These are phyloP conservation scores for Zaprionus ornatus DNA, from an alignment of 1,140 invertebrate genomes.

Conservation along the genomic window DNA sequence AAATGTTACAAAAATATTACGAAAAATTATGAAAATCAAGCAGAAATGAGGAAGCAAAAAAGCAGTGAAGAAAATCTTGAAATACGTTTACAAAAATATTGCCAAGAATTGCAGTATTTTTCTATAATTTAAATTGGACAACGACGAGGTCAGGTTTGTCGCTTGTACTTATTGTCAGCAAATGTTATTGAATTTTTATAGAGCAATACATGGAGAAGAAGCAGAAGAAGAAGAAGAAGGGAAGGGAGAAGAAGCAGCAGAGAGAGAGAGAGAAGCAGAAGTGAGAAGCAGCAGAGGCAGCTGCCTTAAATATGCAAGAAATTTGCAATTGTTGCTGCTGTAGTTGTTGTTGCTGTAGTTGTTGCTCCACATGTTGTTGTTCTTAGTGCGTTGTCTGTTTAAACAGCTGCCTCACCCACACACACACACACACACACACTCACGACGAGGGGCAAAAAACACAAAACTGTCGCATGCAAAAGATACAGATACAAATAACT, in stretches of 20 bases:
- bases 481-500: conserved; percentile 60
- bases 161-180: conserved; percentile 37
- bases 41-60: not conserved
- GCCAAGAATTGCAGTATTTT: not conserved
- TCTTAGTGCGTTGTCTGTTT: conserved; percentile 53
- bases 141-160: not conserved
- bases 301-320: conserved; percentile 19
- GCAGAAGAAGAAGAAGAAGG: not conserved
- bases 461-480: conserved; percentile 43
- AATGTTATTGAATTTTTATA: conserved; percentile 77
- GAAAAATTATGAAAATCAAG: conserved; percentile 1
- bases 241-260: not conserved
- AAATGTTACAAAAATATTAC: not conserved
- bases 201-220: not conserved
- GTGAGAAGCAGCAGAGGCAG: too few species aligned
- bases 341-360: conserved; percentile 5
- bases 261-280: not conserved
- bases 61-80: conserved; percentile 19
- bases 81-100: conserved; percentile 52
- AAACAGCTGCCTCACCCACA: conserved; percentile 65
- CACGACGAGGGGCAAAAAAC: not conserved
- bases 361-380: conserved; percentile 9
- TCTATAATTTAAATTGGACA: not conserved
- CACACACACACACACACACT: not conserved
- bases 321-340: conserved; percentile 21